Evolutionary conservation across 2,888 invertebrate species (phyloP).

Genomic region (Eupithecia vulgata): DNA sequence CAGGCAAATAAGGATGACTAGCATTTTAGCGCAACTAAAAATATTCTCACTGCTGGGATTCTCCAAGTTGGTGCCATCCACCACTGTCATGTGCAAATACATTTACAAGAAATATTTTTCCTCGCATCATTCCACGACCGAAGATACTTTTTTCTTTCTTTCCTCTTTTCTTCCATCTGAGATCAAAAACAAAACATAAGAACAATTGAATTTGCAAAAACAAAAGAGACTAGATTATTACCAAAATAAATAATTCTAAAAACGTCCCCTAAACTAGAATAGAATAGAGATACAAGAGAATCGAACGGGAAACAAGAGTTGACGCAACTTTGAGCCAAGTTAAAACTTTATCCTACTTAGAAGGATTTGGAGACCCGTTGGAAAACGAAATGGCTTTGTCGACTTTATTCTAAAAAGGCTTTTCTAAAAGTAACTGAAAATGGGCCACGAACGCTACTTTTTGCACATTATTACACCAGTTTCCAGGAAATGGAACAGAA

Average conservation of each 20-base stretch:
- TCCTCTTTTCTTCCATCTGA: not conserved
- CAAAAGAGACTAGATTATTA: not conserved
- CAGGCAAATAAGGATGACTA: no score
- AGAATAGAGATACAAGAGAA: not conserved
- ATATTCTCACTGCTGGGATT: no score
- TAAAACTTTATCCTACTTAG: constrained; percentile 8
- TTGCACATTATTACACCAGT: not conserved
- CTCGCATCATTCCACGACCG: no score
- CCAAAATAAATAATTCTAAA: constrained; percentile 7
- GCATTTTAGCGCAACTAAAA: no score
- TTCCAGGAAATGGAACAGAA: not conserved
- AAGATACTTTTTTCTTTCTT: no score
- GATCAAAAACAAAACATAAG: no score
- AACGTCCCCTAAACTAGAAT: not conserved
- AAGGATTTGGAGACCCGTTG: not conserved
- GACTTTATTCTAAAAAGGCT: constrained; percentile 12
- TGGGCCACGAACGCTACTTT: not conserved
- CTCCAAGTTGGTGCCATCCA: no score
- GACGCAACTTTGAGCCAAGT: constrained; percentile 1
- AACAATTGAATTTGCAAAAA: not conserved
- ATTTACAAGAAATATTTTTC: no score
- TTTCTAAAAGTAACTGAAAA: constrained; percentile 7
- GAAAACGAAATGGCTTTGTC: not conserved
- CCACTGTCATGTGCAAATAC: no score
- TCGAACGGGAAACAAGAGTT: constrained; percentile 9